A percentile compares a stretch with the other conserved stretches of the same genome.
Conservation (phyloP, 2,797 vertebrate species). For the Microhierax caerulescens region DNA sequence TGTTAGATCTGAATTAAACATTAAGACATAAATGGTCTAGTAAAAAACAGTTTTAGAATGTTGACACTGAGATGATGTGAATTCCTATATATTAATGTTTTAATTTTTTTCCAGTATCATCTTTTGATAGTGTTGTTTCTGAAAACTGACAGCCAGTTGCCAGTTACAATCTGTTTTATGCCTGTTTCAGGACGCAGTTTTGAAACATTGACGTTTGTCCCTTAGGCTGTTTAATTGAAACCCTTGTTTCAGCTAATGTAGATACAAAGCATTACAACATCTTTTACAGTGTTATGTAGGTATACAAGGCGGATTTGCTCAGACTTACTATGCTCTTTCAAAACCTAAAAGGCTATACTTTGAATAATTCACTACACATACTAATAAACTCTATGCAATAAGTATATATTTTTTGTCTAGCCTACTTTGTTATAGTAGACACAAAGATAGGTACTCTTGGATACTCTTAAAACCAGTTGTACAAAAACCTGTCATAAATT, state of each 20-base stretch:
- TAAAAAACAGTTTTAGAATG: not conserved
- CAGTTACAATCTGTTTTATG: not conserved
- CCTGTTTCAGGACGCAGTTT: not conserved
- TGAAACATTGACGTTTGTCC: not conserved
- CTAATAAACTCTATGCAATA: not conserved
- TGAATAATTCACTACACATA: not conserved
- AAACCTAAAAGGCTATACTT: not conserved
- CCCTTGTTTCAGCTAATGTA: not conserved
- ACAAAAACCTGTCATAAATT: not conserved
- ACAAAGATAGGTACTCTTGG: not conserved
- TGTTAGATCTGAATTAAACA: not conserved
- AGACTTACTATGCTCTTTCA: not conserved
- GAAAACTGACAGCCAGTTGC: not conserved
- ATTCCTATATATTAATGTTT: not conserved
- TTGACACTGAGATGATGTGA: not conserved
- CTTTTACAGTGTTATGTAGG: not conserved
- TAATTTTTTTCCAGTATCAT: not conserved
- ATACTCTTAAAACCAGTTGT: not conserved
- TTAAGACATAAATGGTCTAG: not conserved
- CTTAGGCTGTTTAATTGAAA: slow-evolving; percentile 7
- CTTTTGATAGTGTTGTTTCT: not conserved
- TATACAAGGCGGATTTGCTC: not conserved
- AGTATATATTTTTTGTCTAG: not conserved
- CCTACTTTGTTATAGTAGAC: not conserved
- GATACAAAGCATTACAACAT: not conserved